Evolutionary conservation across 2,888 invertebrate species (phyloP).

Genomic region (Clanis bilineata): DNA sequence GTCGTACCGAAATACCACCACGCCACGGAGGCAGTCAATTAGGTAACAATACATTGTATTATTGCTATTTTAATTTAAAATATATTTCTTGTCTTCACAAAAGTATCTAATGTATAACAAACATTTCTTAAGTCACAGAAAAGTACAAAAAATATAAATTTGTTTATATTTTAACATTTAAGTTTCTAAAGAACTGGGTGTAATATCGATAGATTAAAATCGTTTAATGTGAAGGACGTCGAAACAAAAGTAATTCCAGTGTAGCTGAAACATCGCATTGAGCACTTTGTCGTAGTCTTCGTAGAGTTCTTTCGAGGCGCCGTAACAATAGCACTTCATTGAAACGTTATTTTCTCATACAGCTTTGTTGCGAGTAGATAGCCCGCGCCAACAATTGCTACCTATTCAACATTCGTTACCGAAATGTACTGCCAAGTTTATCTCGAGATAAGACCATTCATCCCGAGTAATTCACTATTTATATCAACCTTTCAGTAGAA

Average conservation of each 20-base stretch:
- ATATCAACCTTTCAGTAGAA: background rate
- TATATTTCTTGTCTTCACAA: no score
- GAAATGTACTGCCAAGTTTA: slow-evolving; percentile 28
- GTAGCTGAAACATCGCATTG: slow-evolving; percentile 42
- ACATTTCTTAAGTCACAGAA: no score
- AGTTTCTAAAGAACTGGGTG: no score
- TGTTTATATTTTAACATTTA: no score
- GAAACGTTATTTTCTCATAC: slow-evolving; percentile 60
- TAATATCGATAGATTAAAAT: no score
- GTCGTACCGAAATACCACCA: no score
- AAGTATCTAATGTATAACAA: no score
- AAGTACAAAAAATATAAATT: no score
- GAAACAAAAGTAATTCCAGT: slow-evolving; percentile 42
- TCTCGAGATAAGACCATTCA: slow-evolving; percentile 17
- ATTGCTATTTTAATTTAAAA: no score
- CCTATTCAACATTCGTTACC: slow-evolving; percentile 55
- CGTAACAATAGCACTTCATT: slow-evolving; percentile 59
- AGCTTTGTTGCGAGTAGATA: slow-evolving; percentile 48
- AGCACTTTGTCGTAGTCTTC: slow-evolving; percentile 50
- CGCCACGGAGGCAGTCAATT: no score
- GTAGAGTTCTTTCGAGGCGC: slow-evolving; percentile 47
- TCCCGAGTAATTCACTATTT: background rate
- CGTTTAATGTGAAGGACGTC: background rate
- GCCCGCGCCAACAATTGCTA: slow-evolving; percentile 48
- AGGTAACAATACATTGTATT: no score